Evolutionary conservation across 2,888 invertebrate genomes (phyloP), one percentile per base, ranked within the genome.

Genomic region (Eubasilissa splendida): DNA sequence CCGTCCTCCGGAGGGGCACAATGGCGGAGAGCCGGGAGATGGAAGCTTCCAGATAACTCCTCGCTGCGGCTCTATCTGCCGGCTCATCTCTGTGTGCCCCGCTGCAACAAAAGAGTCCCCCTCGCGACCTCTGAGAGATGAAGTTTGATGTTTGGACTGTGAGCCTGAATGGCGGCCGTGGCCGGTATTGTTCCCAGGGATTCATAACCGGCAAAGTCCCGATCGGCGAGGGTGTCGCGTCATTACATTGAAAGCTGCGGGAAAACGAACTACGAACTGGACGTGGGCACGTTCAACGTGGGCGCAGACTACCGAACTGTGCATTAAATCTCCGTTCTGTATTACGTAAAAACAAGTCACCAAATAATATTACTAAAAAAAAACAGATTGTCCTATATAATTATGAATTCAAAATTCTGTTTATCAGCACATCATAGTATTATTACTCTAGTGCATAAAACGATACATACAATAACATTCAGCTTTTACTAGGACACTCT

Each of bases 71-170:
- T 71, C 74, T 81, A 81, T 83, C 81, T 77, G 60, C 22, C 59
- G 52, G 56, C 79, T 77, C 81, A 81, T 81, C 81, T 79, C 79
- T 74, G 56, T 79, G 74, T 73, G 77, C 76, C 75, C 66, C 58
- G 73, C 74, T 66, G 65, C 65, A 74, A 83, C 83, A 83, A 83
- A 83, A 77, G 82, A 65, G 59, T 68, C 81, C 76, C 77, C 75
- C 76, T 71, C 33, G 60, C 54, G 77, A 76, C 80, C 80, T 80
- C 80, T 76, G 76, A 33, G 68, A 76, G 53, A 73, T 80, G 76
- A 50, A 82, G 77, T 82, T 80, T 80, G 79, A 77, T 79, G 82
- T 82, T 82, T 82, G 76, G 79, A 76, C 80, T 82, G 83, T 77
- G 22, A 73, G 79, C 79, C 73, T 81, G 77, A 79, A 80, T 66